Percentiles rank a stretch among this genome's conserved stretches.
Conservation (phyloP, 2,797 vertebrate species). For the Tarsius wallacei region DNA sequence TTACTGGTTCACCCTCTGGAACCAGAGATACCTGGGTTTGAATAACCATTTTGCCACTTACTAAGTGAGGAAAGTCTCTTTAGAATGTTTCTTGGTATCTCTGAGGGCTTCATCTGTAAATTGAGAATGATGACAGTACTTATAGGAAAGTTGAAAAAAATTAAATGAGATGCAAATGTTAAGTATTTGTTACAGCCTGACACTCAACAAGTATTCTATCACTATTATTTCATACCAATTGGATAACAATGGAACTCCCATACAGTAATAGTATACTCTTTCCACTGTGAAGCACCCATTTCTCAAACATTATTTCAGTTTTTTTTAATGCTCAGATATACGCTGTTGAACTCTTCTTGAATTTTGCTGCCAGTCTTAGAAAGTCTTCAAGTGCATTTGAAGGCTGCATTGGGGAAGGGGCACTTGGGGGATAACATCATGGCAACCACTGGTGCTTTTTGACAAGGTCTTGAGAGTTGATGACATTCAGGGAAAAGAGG, state of each 20-base stretch:
- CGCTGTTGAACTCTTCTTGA: slow-evolving; percentile 85
- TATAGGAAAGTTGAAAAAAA: slow-evolving; percentile 19
- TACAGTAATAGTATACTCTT: not conserved
- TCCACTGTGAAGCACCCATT: not conserved
- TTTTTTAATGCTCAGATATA: slow-evolving; percentile 1
- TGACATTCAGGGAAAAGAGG: slow-evolving; percentile 72
- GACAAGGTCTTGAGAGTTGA: slow-evolving; percentile 85
- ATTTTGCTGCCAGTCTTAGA: slow-evolving; percentile 78
- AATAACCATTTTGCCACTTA: not conserved
- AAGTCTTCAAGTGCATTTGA: slow-evolving; percentile 85
- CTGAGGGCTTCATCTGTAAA: not conserved
- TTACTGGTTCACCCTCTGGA: not conserved
- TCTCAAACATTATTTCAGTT: slow-evolving; percentile 54
- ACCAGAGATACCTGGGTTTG: not conserved
- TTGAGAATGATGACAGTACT: not conserved
- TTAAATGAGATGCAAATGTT: not conserved
- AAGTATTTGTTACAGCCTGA: not conserved
- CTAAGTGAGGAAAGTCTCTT: not conserved
- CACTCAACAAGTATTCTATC: not conserved
- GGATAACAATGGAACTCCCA: slow-evolving; percentile 19
- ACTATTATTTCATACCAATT: not conserved
- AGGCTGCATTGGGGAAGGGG: slow-evolving; percentile 78
- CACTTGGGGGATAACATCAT: slow-evolving; percentile 74
- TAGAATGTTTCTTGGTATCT: not conserved
- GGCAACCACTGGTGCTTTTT: slow-evolving; percentile 79